Conservation (phyloP, 2,888 invertebrate species). For the Cosmorhoe ocellata region DNA sequence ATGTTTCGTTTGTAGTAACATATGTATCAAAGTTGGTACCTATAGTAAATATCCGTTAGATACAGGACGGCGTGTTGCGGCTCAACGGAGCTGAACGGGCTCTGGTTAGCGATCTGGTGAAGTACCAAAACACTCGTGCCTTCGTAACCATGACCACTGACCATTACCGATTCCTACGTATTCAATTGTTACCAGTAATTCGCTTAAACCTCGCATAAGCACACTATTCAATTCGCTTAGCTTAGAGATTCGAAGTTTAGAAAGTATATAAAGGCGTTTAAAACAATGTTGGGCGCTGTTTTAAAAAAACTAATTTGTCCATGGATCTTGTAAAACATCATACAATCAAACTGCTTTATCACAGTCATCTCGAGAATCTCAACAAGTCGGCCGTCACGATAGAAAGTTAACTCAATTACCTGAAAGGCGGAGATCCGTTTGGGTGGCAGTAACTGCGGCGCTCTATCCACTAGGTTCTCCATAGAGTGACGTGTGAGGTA, state of each 20-base stretch:
- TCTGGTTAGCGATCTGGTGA: slow-evolving; percentile 48
- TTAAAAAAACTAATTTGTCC: slow-evolving; percentile 31
- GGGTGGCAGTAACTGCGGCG: slow-evolving; percentile 74
- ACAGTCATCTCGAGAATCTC: slow-evolving; percentile 50
- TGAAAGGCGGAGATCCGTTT: slow-evolving; percentile 80
- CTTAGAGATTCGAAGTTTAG: slow-evolving; percentile 48
- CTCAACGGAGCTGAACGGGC: slow-evolving; percentile 77
- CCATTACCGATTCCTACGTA: slow-evolving; percentile 13
- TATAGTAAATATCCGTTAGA: slow-evolving; percentile 72
- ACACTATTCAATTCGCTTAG: slow-evolving; percentile 56
- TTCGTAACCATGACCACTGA: slow-evolving; percentile 42
- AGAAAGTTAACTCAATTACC: slow-evolving; percentile 77
- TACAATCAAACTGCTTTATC: slow-evolving; percentile 45
- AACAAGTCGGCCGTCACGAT: slow-evolving; percentile 53
- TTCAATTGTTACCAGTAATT: slow-evolving; percentile 37
- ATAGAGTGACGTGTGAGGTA: slow-evolving; percentile 85
- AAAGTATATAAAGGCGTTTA: slow-evolving; percentile 58
- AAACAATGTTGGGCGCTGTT: slow-evolving; percentile 38
- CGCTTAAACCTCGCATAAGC: slow-evolving; percentile 47
- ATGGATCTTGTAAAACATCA: slow-evolving; percentile 37
- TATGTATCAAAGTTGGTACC: slow-evolving; percentile 45
- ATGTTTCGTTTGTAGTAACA: not conserved
- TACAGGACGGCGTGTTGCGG: slow-evolving; percentile 70
- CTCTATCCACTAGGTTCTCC: slow-evolving; percentile 85
- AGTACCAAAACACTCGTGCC: slow-evolving; percentile 16